These are phyloP conservation scores for Cabera pusaria DNA, from an alignment of 2,888 invertebrate genomes.

Conservation along the genomic window DNA sequence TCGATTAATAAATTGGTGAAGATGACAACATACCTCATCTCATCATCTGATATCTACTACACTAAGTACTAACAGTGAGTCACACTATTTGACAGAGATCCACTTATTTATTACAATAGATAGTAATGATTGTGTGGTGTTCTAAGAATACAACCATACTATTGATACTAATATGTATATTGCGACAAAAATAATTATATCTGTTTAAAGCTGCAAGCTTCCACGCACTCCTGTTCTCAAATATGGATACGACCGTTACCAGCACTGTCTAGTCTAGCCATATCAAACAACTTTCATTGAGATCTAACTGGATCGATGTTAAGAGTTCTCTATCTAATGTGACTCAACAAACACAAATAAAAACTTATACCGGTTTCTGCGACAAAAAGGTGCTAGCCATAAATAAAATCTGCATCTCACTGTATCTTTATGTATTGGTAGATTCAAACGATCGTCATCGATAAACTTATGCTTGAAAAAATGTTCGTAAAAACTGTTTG, in stretches of 20 bases:
- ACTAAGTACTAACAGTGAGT: too few species aligned
- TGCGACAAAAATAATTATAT: too few species aligned
- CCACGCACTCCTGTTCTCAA: conserved; percentile 4
- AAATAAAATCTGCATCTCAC: conserved; percentile 24
- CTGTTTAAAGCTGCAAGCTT: too few species aligned
- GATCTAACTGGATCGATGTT: conserved; percentile 31
- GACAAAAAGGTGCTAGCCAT: conserved; percentile 28
- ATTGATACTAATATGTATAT: too few species aligned
- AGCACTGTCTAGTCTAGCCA: conserved; percentile 25
- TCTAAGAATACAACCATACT: too few species aligned
- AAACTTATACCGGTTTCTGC: conserved; percentile 31
- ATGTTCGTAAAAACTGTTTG: too few species aligned
- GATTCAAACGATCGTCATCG: too few species aligned
- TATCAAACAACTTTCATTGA: conserved; percentile 49
- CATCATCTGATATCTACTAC: too few species aligned
- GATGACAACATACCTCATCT: conserved; percentile 10
- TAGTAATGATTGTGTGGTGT: conserved; percentile 7
- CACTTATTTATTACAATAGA: conserved; percentile 3
- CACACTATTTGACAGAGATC: too few species aligned
- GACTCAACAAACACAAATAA: conserved; percentile 19
- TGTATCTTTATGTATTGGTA: not conserved
- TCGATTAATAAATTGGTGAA: conserved; percentile 6
- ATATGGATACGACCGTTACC: conserved; percentile 37
- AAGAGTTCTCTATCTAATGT: conserved; percentile 20
- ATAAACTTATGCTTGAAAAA: too few species aligned